These are phyloP conservation scores for Ispidina picta DNA, from an alignment of 2,797 vertebrate genomes.

Conservation along the genomic window DNA sequence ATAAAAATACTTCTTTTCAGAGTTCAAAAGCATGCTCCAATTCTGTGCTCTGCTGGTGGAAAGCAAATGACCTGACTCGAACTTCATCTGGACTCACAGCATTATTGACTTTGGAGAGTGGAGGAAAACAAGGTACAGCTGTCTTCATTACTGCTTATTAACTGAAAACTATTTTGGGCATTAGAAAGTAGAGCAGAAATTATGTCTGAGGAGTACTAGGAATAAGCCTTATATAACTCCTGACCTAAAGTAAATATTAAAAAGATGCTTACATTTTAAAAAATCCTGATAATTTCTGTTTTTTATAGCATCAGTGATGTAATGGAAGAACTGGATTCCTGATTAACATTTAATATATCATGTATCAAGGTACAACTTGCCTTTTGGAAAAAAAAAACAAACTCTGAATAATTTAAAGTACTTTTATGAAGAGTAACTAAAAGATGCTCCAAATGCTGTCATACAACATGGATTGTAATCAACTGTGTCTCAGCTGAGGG, in stretches of 20 bases:
- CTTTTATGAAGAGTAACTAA: no score
- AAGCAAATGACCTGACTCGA: background rate
- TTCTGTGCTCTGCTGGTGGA: background rate
- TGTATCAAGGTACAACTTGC: no score
- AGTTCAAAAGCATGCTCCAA: background rate
- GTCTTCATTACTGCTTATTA: conserved; percentile 20
- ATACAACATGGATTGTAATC: no score
- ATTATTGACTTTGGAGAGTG: background rate
- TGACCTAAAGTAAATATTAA: conserved; percentile 1
- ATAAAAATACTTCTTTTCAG: background rate
- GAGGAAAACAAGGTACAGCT: background rate
- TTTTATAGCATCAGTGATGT: no score
- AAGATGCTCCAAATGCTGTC: no score
- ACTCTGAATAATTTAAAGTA: no score
- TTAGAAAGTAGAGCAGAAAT: conserved; percentile 39
- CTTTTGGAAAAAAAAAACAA: no score
- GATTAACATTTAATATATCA: no score
- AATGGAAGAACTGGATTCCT: no score
- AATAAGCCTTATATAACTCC: conserved; percentile 9
- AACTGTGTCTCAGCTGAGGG: no score
- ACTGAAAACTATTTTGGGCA: background rate
- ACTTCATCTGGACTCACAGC: background rate
- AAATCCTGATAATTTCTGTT: no score
- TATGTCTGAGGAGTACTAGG: background rate
- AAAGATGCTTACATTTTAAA: background rate